These are phyloP conservation scores for Adelges cooleyi DNA, from an alignment of 1,140 invertebrate species.

Conservation along the genomic window DNA sequence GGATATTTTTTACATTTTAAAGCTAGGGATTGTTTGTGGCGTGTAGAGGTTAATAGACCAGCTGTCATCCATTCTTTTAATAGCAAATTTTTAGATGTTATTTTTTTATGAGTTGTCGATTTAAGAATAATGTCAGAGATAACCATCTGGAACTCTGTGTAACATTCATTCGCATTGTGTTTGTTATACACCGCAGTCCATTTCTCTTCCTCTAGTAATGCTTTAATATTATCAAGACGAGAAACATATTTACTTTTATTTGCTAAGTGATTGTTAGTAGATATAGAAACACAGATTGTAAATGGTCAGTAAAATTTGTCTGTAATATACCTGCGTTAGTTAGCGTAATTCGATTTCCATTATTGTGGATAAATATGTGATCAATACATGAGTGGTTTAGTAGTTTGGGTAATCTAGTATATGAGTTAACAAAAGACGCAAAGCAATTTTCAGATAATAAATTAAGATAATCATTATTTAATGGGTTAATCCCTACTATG, in stretches of 20 bases:
- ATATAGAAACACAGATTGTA: neutral
- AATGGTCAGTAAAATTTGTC: neutral
- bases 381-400: neutral
- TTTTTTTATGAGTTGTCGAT: neutral
- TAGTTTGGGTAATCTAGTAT: constrained; percentile 1
- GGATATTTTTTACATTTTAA: neutral
- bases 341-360: neutral
- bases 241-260: neutral
- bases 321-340: neutral
- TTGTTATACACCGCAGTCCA: neutral
- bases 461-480: neutral
- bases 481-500: neutral
- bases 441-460: neutral
- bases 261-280: neutral
- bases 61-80: constrained; percentile 18
- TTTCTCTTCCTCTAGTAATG: neutral
- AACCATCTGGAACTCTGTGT: neutral
- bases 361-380: neutral
- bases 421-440: neutral
- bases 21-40: neutral
- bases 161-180: neutral
- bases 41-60: neutral
- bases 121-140: constrained; percentile 7
- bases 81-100: neutral
- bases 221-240: neutral